Conservation (phyloP, 92 coral and sea anemone species). For the Palythoa grandiflora region DNA sequence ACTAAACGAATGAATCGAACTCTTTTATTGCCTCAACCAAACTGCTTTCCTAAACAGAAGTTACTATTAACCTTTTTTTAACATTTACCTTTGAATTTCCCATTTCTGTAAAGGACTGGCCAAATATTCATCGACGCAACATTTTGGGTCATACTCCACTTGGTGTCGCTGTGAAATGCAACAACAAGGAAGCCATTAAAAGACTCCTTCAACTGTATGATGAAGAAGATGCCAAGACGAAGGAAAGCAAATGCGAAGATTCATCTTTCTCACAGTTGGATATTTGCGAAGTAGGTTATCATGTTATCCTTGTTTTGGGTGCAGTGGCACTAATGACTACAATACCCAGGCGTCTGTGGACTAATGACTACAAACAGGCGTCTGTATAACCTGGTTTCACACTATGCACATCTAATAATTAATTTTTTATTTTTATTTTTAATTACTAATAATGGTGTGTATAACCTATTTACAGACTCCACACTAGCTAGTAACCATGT, state of each 20-base stretch:
- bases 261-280: not conserved
- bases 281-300: not conserved
- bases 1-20: not conserved
- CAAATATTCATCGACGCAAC: constrained; percentile 19
- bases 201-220: too few species aligned
- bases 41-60: not conserved
- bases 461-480: too few species aligned
- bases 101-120: not conserved
- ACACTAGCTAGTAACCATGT: too few species aligned
- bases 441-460: too few species aligned
- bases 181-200: not conserved
- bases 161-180: not conserved
- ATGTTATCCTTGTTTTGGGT: too few species aligned
- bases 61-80: not conserved
- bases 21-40: not conserved
- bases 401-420: too few species aligned
- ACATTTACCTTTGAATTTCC: not conserved
- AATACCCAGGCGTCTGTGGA: too few species aligned
- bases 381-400: too few species aligned
- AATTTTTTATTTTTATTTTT: too few species aligned
- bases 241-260: not conserved
- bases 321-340: too few species aligned
- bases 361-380: too few species aligned
- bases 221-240: not conserved
- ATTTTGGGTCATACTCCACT: not conserved